Conservation (phyloP, 2,888 invertebrate species). For the Dioctria linearis region DNA sequence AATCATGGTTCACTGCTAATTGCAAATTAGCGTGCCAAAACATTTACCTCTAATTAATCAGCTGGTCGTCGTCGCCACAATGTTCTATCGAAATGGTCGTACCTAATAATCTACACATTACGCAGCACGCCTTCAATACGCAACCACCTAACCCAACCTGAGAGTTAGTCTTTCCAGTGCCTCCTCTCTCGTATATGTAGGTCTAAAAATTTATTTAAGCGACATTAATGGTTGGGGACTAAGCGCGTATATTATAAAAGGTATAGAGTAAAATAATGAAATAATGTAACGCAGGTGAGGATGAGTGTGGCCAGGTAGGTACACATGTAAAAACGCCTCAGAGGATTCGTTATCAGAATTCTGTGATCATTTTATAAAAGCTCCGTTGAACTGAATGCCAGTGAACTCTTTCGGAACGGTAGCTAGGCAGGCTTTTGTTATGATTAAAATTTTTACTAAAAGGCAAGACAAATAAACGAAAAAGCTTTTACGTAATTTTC, state of each 20-base stretch:
- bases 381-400: neutral
- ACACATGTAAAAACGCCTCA: neutral
- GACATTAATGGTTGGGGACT: neutral
- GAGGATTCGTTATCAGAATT: conserved; percentile 25
- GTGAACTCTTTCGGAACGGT: neutral
- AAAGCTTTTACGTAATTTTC: conserved; percentile 17
- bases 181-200: neutral
- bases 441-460: neutral
- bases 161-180: neutral
- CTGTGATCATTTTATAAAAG: conserved; percentile 9
- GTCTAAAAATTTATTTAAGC: neutral
- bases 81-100: neutral
- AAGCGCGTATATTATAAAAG: neutral
- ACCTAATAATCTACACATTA: too few species aligned
- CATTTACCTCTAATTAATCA: conserved; percentile 54
- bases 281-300: neutral
- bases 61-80: neutral
- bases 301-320: neutral
- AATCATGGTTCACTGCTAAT: conserved; percentile 50
- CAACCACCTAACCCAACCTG: neutral
- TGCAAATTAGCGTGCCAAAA: conserved; percentile 56
- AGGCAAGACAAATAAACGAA: neutral
- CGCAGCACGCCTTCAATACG: neutral
- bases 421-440: conserved; percentile 10
- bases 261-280: conserved; percentile 1